Base-by-base conservation (phyloP, 2,797 vertebrate species). In the Chanos chanos region DNA sequence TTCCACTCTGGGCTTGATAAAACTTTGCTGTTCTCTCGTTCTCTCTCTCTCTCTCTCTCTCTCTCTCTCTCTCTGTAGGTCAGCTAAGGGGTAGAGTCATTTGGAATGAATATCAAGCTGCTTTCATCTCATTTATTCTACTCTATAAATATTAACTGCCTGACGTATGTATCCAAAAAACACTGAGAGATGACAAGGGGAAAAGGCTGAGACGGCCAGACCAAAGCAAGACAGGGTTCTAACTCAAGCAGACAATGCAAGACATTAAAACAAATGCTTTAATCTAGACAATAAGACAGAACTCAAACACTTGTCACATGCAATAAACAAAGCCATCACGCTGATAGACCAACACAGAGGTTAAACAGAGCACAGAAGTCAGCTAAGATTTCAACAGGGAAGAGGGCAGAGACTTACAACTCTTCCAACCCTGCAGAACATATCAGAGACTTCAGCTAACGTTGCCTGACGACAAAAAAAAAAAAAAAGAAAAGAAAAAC, bases 51-150 rank as follows among this genome's bases (percentile, higher is more conserved):
- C 9, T 12, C 19, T 40, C 53, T 48, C 8, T 1, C 7, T 31
- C 59, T 54, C 44, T 41, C 27, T 58, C 65, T 61, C 22, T 58
- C 33, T 48, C 69, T 77, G 55, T 68, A 78, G 83, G 84, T 86
- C 80, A 81, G 82, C 76, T 73, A 61, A 74, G 79, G 81, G 80
- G 71, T 80, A 86, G 86, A 82, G 73, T 84, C 82, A 86, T 84
- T 85, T 84, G 77, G 71, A 81, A 81, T 84, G 77, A 84, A 84
- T 86, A 84, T 81, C 64, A 70, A 85, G 39, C 13, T 24, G 21
- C 30, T 28, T 4, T 27, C 27, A 71, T 75, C 80, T 77, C 24
- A 71, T 83, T 81, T 80, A 77, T 85, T 83, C 75, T 74, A 73
- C 81, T 83, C 81, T 74, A 66, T 27, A 52, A 19, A 2, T 30